phyloP scores from a whole-genome alignment of 2,888 invertebrate genomes.

The Dasypogon diadema region DNA sequence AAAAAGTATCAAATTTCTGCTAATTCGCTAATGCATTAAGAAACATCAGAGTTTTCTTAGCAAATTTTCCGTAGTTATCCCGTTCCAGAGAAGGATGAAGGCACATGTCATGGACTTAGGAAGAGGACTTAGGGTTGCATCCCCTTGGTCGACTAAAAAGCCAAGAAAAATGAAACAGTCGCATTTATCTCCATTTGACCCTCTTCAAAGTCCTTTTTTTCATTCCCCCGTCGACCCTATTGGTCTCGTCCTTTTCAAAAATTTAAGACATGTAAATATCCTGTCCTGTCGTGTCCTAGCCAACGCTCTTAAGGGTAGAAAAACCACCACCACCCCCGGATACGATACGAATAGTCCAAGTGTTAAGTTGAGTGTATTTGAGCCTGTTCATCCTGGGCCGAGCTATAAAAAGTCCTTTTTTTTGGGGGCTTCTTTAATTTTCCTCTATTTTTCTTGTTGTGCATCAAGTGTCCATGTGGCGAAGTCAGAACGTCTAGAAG shows the following conservation, averaged over 20 bases:
- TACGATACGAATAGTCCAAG: slow-evolving; percentile 45
- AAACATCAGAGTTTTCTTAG: not conserved
- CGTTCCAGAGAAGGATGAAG: not conserved
- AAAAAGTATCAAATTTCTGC: slow-evolving; percentile 52
- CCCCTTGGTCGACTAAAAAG: slow-evolving; percentile 31
- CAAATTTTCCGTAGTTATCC: not conserved
- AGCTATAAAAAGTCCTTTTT: slow-evolving; percentile 33
- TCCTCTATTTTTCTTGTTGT: slow-evolving; percentile 47
- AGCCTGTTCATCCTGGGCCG: slow-evolving; percentile 38
- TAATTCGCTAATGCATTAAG: slow-evolving; percentile 51
- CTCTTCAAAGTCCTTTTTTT: slow-evolving; percentile 68
- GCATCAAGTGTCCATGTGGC: slow-evolving; percentile 55
- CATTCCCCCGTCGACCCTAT: slow-evolving; percentile 57
- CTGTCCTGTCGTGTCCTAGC: slow-evolving; percentile 58
- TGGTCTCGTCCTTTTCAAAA: slow-evolving; percentile 61
- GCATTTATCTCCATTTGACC: slow-evolving; percentile 70
- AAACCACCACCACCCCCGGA: slow-evolving; percentile 25
- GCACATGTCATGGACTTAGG: slow-evolving; percentile 16
- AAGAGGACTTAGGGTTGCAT: slow-evolving; percentile 35
- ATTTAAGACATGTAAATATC: slow-evolving; percentile 64
- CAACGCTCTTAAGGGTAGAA: slow-evolving; percentile 42
- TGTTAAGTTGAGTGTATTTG: slow-evolving; percentile 58
- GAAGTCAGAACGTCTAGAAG: slow-evolving; percentile 22
- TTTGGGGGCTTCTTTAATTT: slow-evolving; percentile 30
- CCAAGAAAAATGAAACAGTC: slow-evolving; percentile 53